Percentiles rank a stretch among this genome's conserved stretches.
phyloP scores from a whole-genome alignment of 1,140 invertebrate genomes.

The Heliconius eleuchia region DNA sequence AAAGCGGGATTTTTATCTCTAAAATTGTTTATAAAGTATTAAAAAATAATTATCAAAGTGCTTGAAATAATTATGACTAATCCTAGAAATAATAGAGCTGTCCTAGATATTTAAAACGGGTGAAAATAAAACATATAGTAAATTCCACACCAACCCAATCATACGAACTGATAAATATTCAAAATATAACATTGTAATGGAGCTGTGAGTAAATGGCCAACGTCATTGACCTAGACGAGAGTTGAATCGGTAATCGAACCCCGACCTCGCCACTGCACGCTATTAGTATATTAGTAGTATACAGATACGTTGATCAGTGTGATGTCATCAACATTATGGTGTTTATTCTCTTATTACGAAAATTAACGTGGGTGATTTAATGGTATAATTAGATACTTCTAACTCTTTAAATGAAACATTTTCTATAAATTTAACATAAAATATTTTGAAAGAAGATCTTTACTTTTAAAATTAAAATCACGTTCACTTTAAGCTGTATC shows the following conservation, averaged over 20 bases:
- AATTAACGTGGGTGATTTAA: neutral
- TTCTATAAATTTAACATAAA: too few relatives aligned
- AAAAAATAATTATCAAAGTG: too few relatives aligned
- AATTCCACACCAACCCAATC: neutral
- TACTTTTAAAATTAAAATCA: too few relatives aligned
- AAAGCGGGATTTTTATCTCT: too few relatives aligned
- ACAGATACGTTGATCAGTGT: neutral
- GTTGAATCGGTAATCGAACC: conserved; percentile 33
- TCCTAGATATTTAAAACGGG: too few relatives aligned
- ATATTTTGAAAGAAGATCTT: too few relatives aligned
- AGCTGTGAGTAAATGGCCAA: conserved; percentile 24
- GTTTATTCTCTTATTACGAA: conserved; percentile 10
- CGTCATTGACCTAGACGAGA: conserved; percentile 37
- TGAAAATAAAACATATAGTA: neutral
- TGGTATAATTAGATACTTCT: neutral
- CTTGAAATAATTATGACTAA: too few relatives aligned
- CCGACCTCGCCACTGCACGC: conserved; percentile 25
- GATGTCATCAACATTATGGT: conserved; percentile 19
- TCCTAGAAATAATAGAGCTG: too few relatives aligned
- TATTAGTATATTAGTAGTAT: conserved; percentile 7
- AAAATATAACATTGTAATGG: neutral
- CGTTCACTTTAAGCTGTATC: too few relatives aligned
- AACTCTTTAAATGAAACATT: neutral
- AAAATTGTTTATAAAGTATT: too few relatives aligned
- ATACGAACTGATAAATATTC: conserved; percentile 9